Conservation (phyloP, 2,888 invertebrate species). For the Mimachlamys varia region DNA sequence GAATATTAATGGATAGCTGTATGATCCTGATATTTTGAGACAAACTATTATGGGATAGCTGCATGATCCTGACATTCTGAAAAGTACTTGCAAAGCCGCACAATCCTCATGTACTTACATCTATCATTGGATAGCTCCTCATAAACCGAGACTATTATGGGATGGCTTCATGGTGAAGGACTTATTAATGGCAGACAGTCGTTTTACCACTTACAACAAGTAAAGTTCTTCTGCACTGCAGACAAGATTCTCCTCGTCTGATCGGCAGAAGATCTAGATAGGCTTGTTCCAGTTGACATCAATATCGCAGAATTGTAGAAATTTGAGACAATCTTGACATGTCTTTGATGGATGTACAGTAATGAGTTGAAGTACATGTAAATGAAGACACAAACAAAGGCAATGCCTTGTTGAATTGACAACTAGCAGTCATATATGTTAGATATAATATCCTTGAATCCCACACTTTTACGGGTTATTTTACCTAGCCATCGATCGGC, state of each 20-base stretch:
- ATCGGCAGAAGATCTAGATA: too few relatives aligned
- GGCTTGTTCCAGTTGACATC: too few relatives aligned
- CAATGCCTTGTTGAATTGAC: neutral
- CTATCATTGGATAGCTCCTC: neutral
- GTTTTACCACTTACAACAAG: too few relatives aligned
- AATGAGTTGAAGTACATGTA: neutral
- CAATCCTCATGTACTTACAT: neutral
- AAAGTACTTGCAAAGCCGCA: neutral
- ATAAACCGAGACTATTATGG: neutral
- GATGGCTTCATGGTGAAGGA: neutral
- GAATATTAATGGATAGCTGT: neutral
- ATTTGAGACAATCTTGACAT: too few relatives aligned
- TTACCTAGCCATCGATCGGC: too few relatives aligned
- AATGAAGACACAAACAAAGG: neutral
- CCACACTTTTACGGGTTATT: too few relatives aligned
- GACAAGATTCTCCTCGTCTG: too few relatives aligned
- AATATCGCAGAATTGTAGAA: too few relatives aligned
- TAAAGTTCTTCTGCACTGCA: too few relatives aligned
- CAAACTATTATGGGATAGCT: neutral
- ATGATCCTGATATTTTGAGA: neutral
- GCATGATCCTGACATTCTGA: neutral
- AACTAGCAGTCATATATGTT: neutral
- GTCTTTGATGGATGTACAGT: neutral
- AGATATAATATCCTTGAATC: too few relatives aligned
- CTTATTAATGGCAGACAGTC: too few relatives aligned